These are phyloP conservation scores for Aptenodytes forsteri DNA, from an alignment of 2,113 vertebrate species.

Conservation along the genomic window DNA sequence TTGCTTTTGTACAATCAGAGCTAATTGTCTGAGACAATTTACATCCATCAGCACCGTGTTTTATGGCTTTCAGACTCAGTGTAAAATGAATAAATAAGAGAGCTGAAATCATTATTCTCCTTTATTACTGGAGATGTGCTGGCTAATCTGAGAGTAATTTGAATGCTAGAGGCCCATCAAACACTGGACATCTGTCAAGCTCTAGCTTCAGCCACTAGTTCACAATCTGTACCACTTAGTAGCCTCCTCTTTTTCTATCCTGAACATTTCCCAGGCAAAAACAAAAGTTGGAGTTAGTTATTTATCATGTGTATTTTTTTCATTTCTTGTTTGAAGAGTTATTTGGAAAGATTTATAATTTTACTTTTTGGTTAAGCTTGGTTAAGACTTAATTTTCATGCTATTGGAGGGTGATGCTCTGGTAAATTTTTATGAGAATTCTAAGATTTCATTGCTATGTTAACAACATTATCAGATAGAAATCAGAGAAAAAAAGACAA, in stretches of 20 bases:
- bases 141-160: constrained; percentile 60
- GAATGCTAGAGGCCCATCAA: constrained; percentile 11
- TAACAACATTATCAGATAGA: background rate
- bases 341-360: background rate
- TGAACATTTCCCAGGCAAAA: background rate
- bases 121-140: constrained; percentile 55
- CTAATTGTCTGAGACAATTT: constrained; percentile 75
- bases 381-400: background rate
- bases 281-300: background rate
- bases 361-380: background rate
- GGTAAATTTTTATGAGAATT: background rate
- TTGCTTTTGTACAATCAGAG: constrained; percentile 61
- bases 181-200: constrained; percentile 69
- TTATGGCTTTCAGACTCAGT: constrained; percentile 64
- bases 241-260: background rate
- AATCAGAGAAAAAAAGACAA: background rate
- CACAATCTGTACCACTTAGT: constrained; percentile 40
- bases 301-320: background rate
- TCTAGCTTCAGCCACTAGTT: constrained; percentile 9
- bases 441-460: background rate
- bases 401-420: background rate
- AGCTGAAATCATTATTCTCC: constrained; percentile 54
- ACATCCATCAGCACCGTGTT: constrained; percentile 60
- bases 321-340: background rate
- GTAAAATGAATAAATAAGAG: constrained; percentile 72